phyloP scores from a whole-genome alignment of 2,113 vertebrate genomes.

The Ranitomeya variabilis region DNA sequence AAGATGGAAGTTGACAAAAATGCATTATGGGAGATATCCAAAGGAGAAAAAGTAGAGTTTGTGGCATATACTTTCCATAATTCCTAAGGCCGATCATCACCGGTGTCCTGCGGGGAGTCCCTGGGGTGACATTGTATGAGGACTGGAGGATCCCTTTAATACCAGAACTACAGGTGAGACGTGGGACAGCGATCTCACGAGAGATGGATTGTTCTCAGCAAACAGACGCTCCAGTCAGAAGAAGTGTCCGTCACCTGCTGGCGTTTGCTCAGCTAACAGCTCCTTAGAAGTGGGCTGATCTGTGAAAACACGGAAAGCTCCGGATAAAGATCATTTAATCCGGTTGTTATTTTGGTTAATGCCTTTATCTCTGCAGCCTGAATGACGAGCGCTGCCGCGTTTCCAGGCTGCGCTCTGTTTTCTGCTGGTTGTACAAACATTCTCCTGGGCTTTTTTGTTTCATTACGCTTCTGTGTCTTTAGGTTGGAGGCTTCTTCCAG shows the following conservation, averaged over 20 bases:
- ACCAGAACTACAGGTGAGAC: background rate
- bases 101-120: no score
- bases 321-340: constrained; percentile 47
- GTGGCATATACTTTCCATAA: no score
- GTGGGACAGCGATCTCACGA: background rate
- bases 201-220: background rate
- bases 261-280: constrained; percentile 16
- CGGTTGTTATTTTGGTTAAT: constrained; percentile 40
- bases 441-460: background rate
- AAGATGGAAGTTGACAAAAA: background rate
- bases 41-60: no score
- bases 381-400: constrained; percentile 24
- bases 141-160: background rate
- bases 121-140: background rate
- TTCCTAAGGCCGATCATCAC: no score
- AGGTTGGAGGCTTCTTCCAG: background rate
- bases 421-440: constrained; percentile 34
- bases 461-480: background rate
- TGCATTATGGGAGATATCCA: background rate
- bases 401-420: constrained; percentile 27
- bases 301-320: constrained; percentile 30
- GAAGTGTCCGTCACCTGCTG: background rate
- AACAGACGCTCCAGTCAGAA: background rate
- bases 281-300: constrained; percentile 36
- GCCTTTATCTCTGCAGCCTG: constrained; percentile 16